phyloP scores from a whole-genome alignment of 2,888 invertebrate species.

The Candidula unifasciata region DNA sequence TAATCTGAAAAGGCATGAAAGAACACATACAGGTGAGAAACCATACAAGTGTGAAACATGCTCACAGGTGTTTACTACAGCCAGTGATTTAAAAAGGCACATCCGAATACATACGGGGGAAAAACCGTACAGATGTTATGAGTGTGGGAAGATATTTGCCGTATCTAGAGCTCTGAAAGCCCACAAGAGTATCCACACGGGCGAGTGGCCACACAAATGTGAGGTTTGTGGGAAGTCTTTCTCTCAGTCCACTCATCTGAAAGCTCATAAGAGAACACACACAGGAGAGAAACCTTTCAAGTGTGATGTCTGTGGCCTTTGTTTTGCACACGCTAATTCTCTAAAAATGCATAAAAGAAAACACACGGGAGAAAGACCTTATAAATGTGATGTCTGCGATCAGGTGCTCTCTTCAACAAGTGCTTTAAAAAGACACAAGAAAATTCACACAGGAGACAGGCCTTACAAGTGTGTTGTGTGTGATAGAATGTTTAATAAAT shows the following conservation, averaged over 20 bases:
- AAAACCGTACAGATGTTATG: slow-evolving; percentile 11
- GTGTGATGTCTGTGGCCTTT: background rate
- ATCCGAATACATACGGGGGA: background rate
- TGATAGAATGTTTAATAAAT: background rate
- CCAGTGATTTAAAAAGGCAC: background rate
- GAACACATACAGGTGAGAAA: background rate
- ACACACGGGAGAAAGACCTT: background rate
- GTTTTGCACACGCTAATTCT: background rate
- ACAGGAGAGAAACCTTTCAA: background rate
- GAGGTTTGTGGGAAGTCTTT: background rate
- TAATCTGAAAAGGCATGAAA: background rate
- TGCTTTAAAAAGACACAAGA: background rate
- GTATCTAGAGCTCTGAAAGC: background rate
- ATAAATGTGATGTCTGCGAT: background rate
- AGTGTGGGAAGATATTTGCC: background rate
- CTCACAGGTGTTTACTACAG: background rate
- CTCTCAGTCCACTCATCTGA: background rate
- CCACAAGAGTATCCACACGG: background rate
- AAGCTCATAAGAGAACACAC: background rate
- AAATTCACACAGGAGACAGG: slow-evolving; percentile 15
- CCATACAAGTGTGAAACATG: slow-evolving; percentile 12
- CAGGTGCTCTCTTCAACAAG: background rate
- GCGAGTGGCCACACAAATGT: background rate
- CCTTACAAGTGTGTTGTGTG: slow-evolving; percentile 29
- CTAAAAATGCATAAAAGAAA: background rate